These are phyloP conservation scores for Eustalomyia histrio DNA, from an alignment of 2,888 invertebrate species.

Conservation along the genomic window DNA sequence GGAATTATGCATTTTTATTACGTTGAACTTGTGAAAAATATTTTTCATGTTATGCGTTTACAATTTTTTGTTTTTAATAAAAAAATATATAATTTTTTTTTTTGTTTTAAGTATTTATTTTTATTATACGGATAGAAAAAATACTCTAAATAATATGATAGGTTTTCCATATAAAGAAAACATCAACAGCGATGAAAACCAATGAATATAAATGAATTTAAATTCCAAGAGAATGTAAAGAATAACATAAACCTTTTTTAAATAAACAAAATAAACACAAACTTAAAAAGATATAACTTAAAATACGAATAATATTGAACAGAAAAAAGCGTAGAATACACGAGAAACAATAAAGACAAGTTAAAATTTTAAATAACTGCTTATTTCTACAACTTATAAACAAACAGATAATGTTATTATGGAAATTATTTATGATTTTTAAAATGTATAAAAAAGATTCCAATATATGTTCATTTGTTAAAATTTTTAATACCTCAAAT, in stretches of 20 bases:
- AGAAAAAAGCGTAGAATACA: slow-evolving; percentile 18
- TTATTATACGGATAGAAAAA: neutral
- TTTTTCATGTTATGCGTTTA: neutral
- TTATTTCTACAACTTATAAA: slow-evolving; percentile 19
- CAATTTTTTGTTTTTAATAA: neutral
- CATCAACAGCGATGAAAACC: neutral
- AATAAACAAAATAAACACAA: slow-evolving; percentile 4
- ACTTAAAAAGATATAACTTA: slow-evolving; percentile 22
- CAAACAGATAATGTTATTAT: neutral
- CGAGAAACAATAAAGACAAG: slow-evolving; percentile 4
- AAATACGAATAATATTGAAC: neutral
- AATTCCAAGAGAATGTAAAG: neutral
- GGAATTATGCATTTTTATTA: too few relatives aligned
- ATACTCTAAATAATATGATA: neutral
- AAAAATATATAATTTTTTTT: neutral
- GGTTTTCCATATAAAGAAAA: neutral
- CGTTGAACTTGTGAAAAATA: too few relatives aligned
- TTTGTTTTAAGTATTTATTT: neutral
- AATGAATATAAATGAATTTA: neutral
- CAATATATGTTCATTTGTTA: neutral
- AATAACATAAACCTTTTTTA: neutral
- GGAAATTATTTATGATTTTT: slow-evolving; percentile 27
- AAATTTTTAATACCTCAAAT: neutral
- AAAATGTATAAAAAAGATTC: slow-evolving; percentile 27
- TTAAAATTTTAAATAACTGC: slow-evolving; percentile 17